These are phyloP conservation scores for Callionymus lyra DNA, from an alignment of 2,113 vertebrate species.

Conservation along the genomic window DNA sequence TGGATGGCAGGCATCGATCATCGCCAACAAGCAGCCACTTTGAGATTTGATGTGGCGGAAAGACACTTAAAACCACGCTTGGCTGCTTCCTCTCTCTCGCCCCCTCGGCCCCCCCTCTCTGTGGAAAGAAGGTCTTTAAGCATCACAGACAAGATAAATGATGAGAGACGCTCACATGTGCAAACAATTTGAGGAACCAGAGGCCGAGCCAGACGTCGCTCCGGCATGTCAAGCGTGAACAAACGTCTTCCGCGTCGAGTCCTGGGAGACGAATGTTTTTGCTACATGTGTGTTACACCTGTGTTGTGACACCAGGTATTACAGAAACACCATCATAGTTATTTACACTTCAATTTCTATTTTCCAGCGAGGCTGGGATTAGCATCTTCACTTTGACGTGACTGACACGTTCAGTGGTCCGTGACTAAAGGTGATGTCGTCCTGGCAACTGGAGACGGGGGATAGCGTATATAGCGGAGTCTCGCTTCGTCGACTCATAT, in stretches of 20 bases:
- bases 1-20: constrained; percentile 11
- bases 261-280: constrained; percentile 6
- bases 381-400: too few species aligned
- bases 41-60: constrained; percentile 1
- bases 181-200: constrained; percentile 48
- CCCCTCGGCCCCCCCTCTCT: not conserved
- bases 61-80: constrained; percentile 2
- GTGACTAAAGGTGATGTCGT: too few species aligned
- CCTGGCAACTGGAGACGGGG: too few species aligned
- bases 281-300: too few species aligned
- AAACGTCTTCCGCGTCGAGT: constrained; percentile 43
- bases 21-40: constrained; percentile 2
- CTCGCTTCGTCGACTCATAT: too few species aligned
- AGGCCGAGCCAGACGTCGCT: constrained; percentile 47
- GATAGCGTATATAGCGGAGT: too few species aligned
- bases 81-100: constrained; percentile 1
- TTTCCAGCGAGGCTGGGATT: too few species aligned
- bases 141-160: constrained; percentile 39
- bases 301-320: too few species aligned
- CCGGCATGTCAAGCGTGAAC: constrained; percentile 43
- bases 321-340: too few species aligned
- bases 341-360: too few species aligned
- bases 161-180: constrained; percentile 41
- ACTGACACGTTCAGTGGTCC: too few species aligned
- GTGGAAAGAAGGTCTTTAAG: constrained; percentile 19